Base-by-base conservation (phyloP, 2,113 vertebrate species). In the Rafetus swinhoei region DNA sequence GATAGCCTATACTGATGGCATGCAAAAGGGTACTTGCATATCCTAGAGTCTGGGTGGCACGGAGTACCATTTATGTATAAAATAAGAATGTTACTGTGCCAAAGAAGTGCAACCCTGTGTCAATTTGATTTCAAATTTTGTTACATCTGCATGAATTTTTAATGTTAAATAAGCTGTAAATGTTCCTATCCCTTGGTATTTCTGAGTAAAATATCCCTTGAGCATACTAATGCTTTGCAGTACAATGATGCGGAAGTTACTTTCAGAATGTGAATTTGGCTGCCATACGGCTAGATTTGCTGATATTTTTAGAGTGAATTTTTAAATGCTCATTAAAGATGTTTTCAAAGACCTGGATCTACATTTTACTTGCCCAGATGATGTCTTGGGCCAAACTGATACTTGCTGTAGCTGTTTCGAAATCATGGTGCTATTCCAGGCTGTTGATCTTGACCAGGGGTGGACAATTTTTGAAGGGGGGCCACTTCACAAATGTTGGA, bases 91-190 rank as follows among this genome's bases (percentile, higher is more conserved):
- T 57, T 81, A 77, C 81, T 7, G 7, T 81, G 39, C 9, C 56
- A 19, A 39, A 81, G 53, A 83, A 16, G 14, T 16, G 52, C 21
- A 10, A 79, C 35, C 56, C 9, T 57, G 55, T 79, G 11, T 50
- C 88, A 89, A n/a, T 56, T 88, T 85, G 53, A 84, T 91, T 92
- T 90, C 9, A 69, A 85, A 82, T 3, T 82, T 93, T 85, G n/a
- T 90, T 88, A 79, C 35, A 74, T 93, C 85, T 80, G 55, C 82
- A n/a, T 93, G 85, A 88, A 93, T 93, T 62, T 90, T 89, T 96
- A 76, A 88, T 84, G 65, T 80, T 91, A 93, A 95, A 86, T 79
- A 93, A 94, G 15, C 76, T 87, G 15, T 81, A 85, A 89, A 84
- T 29, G 77, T 18, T 60, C 19, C 27, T 15, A 27, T 89, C 27